Evolutionary conservation across 2,888 invertebrate species (phyloP), one percentile per base, ranked within the genome.

Genomic region (Tinea semifulvella): DNA sequence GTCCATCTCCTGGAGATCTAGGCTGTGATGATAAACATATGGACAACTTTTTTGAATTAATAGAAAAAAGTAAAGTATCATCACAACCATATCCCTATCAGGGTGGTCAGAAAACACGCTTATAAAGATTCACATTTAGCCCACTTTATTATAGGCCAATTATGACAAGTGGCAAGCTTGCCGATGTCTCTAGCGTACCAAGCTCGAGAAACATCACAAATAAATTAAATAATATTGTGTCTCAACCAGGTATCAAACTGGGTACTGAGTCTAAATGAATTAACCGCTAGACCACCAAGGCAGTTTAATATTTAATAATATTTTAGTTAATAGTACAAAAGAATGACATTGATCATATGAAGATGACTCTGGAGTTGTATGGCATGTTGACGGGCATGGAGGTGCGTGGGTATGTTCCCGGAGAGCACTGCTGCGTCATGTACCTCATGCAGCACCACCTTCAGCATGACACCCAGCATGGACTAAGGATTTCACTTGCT

Each of bases 401-500:
- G 52, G 74, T 79, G 26, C 66, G 69, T 53, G 72, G 73, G 0
- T 75, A 68, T 50, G 61, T 60, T 17, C 45, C 54, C 0, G 57
- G 63, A 0, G 68, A 74, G 18, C 66, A 74, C 48, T 76, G 75
- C 49, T 62, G 67, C 8, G 59, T 79, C 0, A 55, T 70, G 17
- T 79, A 67, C 47, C 67, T 72, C 51, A 66, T 77, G 66, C 76
- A 76, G 50, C 70, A 69, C 44, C 49, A 57, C 1, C 25, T 68
- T 0, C 45, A 56, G 6, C 48, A 60, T 25, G 51, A 62, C 25
- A 45, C 71, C 26, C 71, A 68, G 48, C 75, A 77, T 56, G 72
- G 73, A 0, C 44, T 77, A 7, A 59, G 60, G 48, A 76, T 79
- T 51, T 40, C 40, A n/a, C 22, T 40, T n/a, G 40, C 22, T 22